phyloP scores from a whole-genome alignment of 2,797 vertebrate genomes.

The Ceryle rudis region DNA sequence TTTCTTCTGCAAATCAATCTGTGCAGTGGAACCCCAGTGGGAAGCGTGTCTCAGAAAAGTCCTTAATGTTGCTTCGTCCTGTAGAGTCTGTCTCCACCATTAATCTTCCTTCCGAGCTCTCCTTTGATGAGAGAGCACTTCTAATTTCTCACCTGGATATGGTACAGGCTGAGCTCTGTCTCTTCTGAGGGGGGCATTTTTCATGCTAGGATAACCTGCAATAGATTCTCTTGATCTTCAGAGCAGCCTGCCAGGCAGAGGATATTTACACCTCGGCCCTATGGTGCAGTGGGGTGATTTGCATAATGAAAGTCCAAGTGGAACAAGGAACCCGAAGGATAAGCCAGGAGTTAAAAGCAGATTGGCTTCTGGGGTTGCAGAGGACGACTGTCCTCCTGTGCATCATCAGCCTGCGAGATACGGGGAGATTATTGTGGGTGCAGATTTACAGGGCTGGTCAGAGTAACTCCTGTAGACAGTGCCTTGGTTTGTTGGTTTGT shows the following conservation, averaged over 20 bases:
- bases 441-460: constrained; percentile 7
- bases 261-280: constrained; percentile 45
- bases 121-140: constrained; percentile 29
- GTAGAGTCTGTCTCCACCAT: neutral
- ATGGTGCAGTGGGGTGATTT: constrained; percentile 22
- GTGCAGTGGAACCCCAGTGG: neutral
- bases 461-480: neutral
- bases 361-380: neutral
- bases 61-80: constrained; percentile 6
- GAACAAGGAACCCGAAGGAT: constrained; percentile 6
- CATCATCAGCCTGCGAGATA: neutral
- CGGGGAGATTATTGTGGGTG: neutral
- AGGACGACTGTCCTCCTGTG: neutral
- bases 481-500: neutral
- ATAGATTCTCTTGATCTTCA: constrained; percentile 56
- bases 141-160: constrained; percentile 49
- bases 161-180: constrained; percentile 23
- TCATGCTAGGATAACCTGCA: constrained; percentile 59
- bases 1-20: constrained; percentile 29
- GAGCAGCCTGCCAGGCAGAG: constrained; percentile 42
- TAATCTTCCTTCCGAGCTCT: constrained; percentile 12
- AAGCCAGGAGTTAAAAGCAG: constrained; percentile 21
- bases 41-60: neutral
- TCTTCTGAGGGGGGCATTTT: constrained; percentile 55
- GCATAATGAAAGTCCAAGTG: constrained; percentile 52